phyloP scores from a whole-genome alignment of 2,797 vertebrate species.

The Rhadinocentrus ornatus region DNA sequence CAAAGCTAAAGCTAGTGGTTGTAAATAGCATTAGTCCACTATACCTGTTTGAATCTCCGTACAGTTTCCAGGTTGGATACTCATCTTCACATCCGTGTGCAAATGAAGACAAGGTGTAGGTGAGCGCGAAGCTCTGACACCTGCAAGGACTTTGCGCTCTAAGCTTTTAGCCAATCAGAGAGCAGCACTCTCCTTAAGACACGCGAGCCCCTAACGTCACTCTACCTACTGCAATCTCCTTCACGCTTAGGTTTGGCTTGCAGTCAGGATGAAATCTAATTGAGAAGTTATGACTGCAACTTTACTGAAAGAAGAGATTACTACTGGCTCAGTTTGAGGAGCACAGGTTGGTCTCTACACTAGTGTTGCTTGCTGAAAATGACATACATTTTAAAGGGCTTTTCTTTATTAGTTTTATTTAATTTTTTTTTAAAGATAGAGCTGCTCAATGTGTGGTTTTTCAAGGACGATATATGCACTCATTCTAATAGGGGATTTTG shows the following conservation, averaged over 20 bases:
- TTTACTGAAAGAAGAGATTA: not conserved
- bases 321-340: no score
- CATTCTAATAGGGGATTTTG: no score
- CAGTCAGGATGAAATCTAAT: not conserved
- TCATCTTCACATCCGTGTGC: constrained; percentile 8
- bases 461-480: no score
- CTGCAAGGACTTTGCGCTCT: constrained; percentile 55
- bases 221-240: not conserved
- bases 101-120: not conserved
- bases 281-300: not conserved
- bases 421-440: no score
- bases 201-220: constrained; percentile 13
- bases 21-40: not conserved
- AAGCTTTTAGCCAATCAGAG: constrained; percentile 65
- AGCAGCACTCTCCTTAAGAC: constrained; percentile 32
- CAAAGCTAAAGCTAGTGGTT: not conserved
- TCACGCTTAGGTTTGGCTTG: not conserved
- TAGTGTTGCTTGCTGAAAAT: no score
- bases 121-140: constrained; percentile 16
- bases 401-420: no score
- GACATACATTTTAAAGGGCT: no score
- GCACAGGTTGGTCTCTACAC: no score
- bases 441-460: no score
- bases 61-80: not conserved
- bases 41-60: constrained; percentile 14